Evolutionary conservation across 2,113 vertebrate species (phyloP), one percentile per base, ranked within the genome.

Genomic region (Syngnathus typhle): DNA sequence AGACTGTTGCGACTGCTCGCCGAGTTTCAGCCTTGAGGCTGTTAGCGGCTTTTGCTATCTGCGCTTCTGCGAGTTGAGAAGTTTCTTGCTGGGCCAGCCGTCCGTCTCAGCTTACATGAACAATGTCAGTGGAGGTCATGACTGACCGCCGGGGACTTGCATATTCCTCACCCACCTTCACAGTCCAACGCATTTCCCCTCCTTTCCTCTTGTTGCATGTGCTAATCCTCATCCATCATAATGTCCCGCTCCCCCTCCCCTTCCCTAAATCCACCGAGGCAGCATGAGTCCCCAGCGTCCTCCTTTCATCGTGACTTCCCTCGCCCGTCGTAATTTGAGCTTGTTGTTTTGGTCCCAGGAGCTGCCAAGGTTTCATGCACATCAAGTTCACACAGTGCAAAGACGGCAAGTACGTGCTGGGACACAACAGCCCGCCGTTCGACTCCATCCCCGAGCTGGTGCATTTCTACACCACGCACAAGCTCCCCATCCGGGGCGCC

Each of bases 321-420:
- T 43, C 41, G 11, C 41, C 37, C 60, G n/a, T 91, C 74, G 81
- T 89, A 89, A 82, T 90, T 90, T 74, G 88, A 93, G 81, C 84
- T 90, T 89, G 70, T 89, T 84, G 75, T 82, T 91, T 19, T 37
- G 38, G 66, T 44, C 91, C 84, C 85, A 95, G 96, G 93, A 98
- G 97, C 92, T 98, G 93, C 86, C 96, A 98, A 88, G 96, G 97
- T 74, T 98, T 99, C 86, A 98, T 98, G 97, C 97, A 99, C 88
- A 99, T 98, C 94, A 98, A 98, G 88, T 93, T 98, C 91, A 92
- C 90, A 44, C 93, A 91, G 87, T 93, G 90, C 83, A 95, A 96
- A 91, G 95, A 98, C 19, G 91, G 91, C 44, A 96, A 96, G 74
- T 99, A 95, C 52, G 87, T 99, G 85, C 90, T 99, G 87, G 97